Evolutionary conservation across 2,888 invertebrate genomes (phyloP).

Genomic region (Habroteleia sp.): DNA sequence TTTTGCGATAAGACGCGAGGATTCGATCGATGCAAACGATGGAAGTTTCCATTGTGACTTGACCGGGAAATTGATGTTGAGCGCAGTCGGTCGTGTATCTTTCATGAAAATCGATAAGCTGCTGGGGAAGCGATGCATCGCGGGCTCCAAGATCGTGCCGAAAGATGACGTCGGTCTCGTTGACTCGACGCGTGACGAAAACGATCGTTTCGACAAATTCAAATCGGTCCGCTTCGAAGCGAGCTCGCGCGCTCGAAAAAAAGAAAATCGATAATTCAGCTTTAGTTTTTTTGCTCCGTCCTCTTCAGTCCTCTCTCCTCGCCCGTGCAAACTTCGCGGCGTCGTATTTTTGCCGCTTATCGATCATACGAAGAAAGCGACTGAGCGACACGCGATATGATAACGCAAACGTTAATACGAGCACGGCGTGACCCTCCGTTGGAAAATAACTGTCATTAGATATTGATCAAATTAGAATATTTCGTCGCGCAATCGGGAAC

Average conservation of each 20-base stretch:
- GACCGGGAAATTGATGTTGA: constrained; percentile 35
- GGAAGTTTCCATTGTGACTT: constrained; percentile 47
- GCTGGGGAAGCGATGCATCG: constrained; percentile 5
- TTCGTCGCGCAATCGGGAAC: background rate
- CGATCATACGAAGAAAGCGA: constrained; percentile 24
- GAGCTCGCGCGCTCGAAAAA: too few relatives aligned
- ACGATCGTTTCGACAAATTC: constrained; percentile 9
- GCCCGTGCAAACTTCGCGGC: constrained; percentile 17
- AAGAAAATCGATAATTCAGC: constrained; percentile 32
- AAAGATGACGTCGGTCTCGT: constrained; percentile 75
- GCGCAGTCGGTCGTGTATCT: constrained; percentile 36
- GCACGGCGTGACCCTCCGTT: constrained; percentile 17
- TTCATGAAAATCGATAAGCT: constrained; percentile 37
- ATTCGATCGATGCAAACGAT: constrained; percentile 11
- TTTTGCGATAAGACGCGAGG: background rate
- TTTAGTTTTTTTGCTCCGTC: background rate
- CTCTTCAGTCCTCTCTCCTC: background rate
- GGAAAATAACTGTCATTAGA: constrained; percentile 20
- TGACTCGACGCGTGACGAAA: constrained; percentile 72
- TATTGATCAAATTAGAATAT: constrained; percentile 5
- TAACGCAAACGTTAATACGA: constrained; percentile 29
- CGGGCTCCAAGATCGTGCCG: constrained; percentile 67
- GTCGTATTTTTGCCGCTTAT: constrained; percentile 41
- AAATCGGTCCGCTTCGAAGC: background rate
- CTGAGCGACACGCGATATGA: constrained; percentile 38